Conservation (phyloP, 2,797 vertebrate genomes). For the Huso huso region DNA sequence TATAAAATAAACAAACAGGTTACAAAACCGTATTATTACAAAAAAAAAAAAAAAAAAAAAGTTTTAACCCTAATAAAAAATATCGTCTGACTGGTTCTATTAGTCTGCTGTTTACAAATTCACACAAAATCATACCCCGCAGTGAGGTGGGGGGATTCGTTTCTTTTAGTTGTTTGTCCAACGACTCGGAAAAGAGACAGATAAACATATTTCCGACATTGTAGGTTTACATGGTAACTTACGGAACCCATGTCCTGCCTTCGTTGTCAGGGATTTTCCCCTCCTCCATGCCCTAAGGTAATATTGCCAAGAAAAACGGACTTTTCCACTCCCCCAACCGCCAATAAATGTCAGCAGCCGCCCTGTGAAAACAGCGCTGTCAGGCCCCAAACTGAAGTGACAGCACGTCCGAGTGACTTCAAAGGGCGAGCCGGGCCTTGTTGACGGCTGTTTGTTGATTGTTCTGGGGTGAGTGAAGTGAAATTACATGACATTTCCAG, state of each 20-base stretch:
- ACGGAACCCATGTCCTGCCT: neutral
- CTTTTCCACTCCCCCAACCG: neutral
- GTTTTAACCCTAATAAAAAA: too few relatives aligned
- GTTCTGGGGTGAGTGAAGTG: slow-evolving; percentile 35
- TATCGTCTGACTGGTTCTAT: too few relatives aligned
- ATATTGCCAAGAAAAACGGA: neutral
- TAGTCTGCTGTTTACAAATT: too few relatives aligned
- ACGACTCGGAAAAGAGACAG: too few relatives aligned
- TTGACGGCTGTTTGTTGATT: slow-evolving; percentile 31
- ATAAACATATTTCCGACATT: too few relatives aligned
- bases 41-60: too few relatives aligned
- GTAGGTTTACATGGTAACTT: neutral
- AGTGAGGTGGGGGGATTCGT: too few relatives aligned
- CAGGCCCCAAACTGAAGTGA: slow-evolving; percentile 31
- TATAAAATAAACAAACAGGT: too few relatives aligned
- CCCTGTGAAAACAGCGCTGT: slow-evolving; percentile 28
- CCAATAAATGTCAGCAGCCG: slow-evolving; percentile 26
- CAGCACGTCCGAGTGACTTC: slow-evolving; percentile 31
- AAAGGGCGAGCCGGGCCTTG: slow-evolving; percentile 26
- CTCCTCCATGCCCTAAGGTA: neutral
- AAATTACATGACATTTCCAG: slow-evolving; percentile 44
- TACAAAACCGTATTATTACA: too few relatives aligned
- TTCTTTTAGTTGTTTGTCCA: too few relatives aligned
- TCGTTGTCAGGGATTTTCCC: too few relatives aligned
- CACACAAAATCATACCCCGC: too few relatives aligned